Evolutionary conservation across 2,888 invertebrate genomes (phyloP).

Genomic region (Hipparchia sbordonii): DNA sequence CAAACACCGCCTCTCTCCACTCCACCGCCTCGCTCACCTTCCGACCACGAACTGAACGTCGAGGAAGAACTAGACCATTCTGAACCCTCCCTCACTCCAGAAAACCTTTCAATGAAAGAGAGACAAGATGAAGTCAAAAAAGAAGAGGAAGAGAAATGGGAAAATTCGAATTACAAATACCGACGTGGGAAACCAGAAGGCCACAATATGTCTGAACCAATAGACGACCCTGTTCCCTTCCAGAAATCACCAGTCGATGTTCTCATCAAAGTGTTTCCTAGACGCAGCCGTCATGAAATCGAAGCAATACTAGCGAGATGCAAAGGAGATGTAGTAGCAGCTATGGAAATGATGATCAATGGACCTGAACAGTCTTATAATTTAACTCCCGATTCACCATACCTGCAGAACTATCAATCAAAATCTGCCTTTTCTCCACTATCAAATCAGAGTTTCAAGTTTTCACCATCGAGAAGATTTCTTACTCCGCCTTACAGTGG

Average conservation of each 20-base stretch:
- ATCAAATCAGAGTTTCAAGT: slow-evolving; percentile 83
- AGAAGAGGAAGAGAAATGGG: slow-evolving; percentile 78
- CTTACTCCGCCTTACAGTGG: slow-evolving; percentile 92
- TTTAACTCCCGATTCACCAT: slow-evolving; percentile 72
- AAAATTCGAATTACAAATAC: slow-evolving; percentile 68
- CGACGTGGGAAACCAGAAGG: slow-evolving; percentile 61
- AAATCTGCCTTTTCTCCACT: slow-evolving; percentile 92
- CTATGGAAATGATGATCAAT: slow-evolving; percentile 95
- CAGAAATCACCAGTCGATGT: slow-evolving; percentile 93
- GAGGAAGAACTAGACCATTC: slow-evolving; percentile 81
- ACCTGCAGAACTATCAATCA: slow-evolving; percentile 77
- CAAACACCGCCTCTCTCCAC: slow-evolving; percentile 63
- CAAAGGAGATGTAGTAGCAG: slow-evolving; percentile 94
- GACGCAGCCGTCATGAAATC: slow-evolving; percentile 92
- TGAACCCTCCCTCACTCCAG: slow-evolving; percentile 86
- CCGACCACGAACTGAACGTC: slow-evolving; percentile 80
- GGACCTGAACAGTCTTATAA: slow-evolving; percentile 75
- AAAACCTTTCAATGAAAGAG: slow-evolving; percentile 91
- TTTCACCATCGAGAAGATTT: slow-evolving; percentile 88
- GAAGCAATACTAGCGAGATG: slow-evolving; percentile 92
- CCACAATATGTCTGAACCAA: slow-evolving; percentile 46
- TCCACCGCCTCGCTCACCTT: slow-evolving; percentile 74
- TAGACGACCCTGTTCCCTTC: slow-evolving; percentile 59
- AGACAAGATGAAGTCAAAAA: slow-evolving; percentile 78
- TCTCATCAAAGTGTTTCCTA: slow-evolving; percentile 94